These are phyloP conservation scores for Cerastis rubricosa DNA, from an alignment of 2,888 invertebrate species.

Conservation along the genomic window DNA sequence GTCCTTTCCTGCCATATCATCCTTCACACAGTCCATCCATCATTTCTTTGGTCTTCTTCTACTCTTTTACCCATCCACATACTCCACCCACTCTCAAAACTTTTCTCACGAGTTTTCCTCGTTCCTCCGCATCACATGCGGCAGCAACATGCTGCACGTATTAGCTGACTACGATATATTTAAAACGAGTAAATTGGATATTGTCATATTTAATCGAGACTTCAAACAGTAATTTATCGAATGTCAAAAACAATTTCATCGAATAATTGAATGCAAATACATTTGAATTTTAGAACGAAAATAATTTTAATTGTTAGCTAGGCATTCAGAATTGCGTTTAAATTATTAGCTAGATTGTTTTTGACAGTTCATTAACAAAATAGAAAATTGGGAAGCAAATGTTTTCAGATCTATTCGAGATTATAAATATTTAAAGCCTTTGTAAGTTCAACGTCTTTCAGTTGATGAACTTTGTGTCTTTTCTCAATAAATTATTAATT, in stretches of 20 bases:
- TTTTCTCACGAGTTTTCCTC: too few species aligned
- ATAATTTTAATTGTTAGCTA: background rate
- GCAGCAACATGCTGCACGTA: background rate
- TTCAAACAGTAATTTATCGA: background rate
- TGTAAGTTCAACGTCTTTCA: slow-evolving; percentile 26
- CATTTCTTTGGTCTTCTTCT: too few species aligned
- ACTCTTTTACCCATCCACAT: too few species aligned
- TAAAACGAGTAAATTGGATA: background rate
- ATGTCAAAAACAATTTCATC: background rate
- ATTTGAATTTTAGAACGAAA: slow-evolving; percentile 11
- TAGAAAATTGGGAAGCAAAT: slow-evolving; percentile 23
- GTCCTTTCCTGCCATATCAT: too few species aligned
- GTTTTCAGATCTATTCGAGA: slow-evolving; percentile 11
- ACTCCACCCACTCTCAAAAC: too few species aligned
- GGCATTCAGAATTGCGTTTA: slow-evolving; percentile 12
- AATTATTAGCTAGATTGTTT: slow-evolving; percentile 38
- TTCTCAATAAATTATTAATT: slow-evolving; percentile 21
- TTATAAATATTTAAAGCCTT: slow-evolving; percentile 32
- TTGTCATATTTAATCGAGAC: background rate
- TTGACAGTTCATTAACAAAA: slow-evolving; percentile 15
- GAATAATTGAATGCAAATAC: slow-evolving; percentile 2
- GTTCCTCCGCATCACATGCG: too few species aligned
- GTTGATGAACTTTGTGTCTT: slow-evolving; percentile 31
- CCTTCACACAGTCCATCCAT: too few species aligned
- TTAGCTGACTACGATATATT: background rate